Evolutionary conservation across 2,888 invertebrate species (phyloP), one percentile per base, ranked within the genome.

Genomic region (Gymnocheta viridis): DNA sequence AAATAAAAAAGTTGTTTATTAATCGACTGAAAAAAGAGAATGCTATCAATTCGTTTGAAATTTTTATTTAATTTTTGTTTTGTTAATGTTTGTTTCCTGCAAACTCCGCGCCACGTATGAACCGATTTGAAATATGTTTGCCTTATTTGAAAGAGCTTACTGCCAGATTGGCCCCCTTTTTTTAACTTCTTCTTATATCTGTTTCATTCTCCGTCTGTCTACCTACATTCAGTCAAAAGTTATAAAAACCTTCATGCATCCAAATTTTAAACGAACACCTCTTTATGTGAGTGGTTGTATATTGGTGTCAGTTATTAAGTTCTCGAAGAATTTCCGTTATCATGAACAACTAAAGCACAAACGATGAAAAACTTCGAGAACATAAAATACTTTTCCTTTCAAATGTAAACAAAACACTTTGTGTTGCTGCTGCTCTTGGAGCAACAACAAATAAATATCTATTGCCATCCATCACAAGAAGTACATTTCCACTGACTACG

Each of bases 361-460:
- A 47, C 32, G 56, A 29, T 27, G 7, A 38, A 56, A 29, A 44
- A 6, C n/a, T 22, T 9, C n/a, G n/a, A 22, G 19, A 56, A 66
- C 24, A 41, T 44, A n/a, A 56, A 32, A 19, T 47, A 24, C 12
- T 66, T 44, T 56, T 44, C 19, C 51, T 62, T 62, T 54, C 22
- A 66, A 51, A 70, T 62, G 49, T 51, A 51, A 17, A 60, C 70
- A 78, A 78, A 76, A 44, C 22, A 54, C 35, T 77, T 44, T 60
- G 35, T 51, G 4, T 14, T 35, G 5, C 9, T 49, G 41, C 9
- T 49, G 41, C 12, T 54, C 4, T 6, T 22, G 4, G 5, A 24
- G 19, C 47, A 27, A 4, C 12, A 35, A 77, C 47, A 58, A 14
- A 5, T 19, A 19, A 1, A 44, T 29, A n/a, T 29, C 19, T 24